Percentiles rank a stretch among this genome's conserved stretches.
Conservation (phyloP, 2,113 vertebrate genomes). For the Elgaria multicarinata region DNA sequence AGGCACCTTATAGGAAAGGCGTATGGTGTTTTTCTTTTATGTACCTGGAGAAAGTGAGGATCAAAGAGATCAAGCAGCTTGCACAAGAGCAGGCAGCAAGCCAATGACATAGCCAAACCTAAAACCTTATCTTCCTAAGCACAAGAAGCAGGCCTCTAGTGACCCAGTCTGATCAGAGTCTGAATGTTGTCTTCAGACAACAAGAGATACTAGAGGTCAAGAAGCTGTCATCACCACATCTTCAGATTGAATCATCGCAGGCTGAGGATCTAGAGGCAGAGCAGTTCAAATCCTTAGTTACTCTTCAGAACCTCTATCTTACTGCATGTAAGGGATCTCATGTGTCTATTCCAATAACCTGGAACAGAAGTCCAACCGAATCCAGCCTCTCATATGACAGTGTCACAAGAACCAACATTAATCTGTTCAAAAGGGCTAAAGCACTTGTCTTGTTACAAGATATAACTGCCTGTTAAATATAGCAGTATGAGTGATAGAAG, state of each 20-base stretch:
- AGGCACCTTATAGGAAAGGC: not conserved
- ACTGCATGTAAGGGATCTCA: not conserved
- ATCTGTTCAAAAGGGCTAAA: not conserved
- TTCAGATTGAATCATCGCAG: not conserved
- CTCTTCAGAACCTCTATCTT: not conserved
- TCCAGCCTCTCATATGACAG: not conserved
- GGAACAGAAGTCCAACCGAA: not conserved
- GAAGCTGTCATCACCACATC: not conserved
- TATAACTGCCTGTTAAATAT: not conserved
- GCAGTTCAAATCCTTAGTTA: not conserved
- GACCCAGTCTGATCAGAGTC: not conserved
- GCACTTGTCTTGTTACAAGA: not conserved
- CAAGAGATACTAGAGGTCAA: not conserved
- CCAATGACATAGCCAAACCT: not conserved
- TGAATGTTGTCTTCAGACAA: not conserved
- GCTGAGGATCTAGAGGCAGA: not conserved
- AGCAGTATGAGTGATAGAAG: not conserved
- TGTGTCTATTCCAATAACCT: not conserved
- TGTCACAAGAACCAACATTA: not conserved
- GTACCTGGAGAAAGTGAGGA: conserved; percentile 4
- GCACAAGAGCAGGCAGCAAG: not conserved
- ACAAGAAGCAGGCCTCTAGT: not conserved
- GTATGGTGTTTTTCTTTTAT: conserved; percentile 8
- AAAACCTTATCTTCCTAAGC: not conserved
- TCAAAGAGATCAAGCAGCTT: not conserved